Base-by-base conservation (phyloP, 1,140 invertebrate genomes). In the Gonatopus flavifemur region DNA sequence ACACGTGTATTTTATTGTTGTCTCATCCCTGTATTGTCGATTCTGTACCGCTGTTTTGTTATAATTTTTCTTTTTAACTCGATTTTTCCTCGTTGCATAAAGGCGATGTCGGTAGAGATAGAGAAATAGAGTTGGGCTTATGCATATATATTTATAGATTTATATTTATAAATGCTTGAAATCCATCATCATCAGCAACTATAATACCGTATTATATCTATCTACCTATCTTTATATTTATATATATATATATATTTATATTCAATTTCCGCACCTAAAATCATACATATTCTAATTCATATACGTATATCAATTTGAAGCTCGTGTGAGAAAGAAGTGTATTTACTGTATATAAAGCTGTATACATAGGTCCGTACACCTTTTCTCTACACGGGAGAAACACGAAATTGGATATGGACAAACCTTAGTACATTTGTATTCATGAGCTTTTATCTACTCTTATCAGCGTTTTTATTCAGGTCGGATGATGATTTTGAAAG, bases 1-100 rank as follows among this genome's bases (percentile, higher is more conserved):
- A 63, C 70, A 69, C 60, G 61, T 52, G 53, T 70, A 69, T 59
- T 68, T 78, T 78, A 77, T 78, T 78, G 76, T 78, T 74, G 72
- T 69, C 69, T 75, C 69, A 72, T 78, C 75, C 76, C 75, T 78
- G 76, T 78, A 78, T 78, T 77, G 75, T 77, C 76, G 69, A 70
- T 69, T 66, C 54, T 58, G 64, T 65, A 69, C 63, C n/a, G 63
- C 54, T 64, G 52, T 57, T 57, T 58, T 44, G 47, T 48, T 55
- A n/a, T n/a, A n/a, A n/a, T n/a, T n/a, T n/a, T n/a, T n/a, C n/a
- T n/a, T n/a, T n/a, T n/a, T n/a, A n/a, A n/a, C 50, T 64, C 58
- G 55, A 62, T 57, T 64, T 59, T n/a, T 58, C 49, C 64, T 74
- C 65, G 60, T 76, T 67, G 66, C 61, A 55, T 72, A 60, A 78